Evolutionary conservation across 35 echinoderm and acorn worm species (phyloP), one percentile per base, ranked within the genome.

Genomic region (Amphiura filiformis): DNA sequence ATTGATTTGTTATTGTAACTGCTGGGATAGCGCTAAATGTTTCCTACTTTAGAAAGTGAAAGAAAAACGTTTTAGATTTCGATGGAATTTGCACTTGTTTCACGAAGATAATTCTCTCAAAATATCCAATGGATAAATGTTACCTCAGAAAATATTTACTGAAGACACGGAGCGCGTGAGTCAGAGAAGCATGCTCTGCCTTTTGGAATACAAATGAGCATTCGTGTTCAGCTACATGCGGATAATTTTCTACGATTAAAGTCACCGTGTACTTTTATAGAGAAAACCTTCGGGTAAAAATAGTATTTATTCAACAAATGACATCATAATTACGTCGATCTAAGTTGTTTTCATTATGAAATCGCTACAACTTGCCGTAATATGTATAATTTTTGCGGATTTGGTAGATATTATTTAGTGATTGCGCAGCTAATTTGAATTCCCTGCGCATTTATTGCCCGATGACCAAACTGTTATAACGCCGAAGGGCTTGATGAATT

Each of bases 121-220:
- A 70, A 70, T 70, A 70, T n/a, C 61, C 61, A 18, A 70, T 70
- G 61, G 61, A 70, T 23, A 70, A 70, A 70, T 70, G 61, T 70
- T 70, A 70, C 61, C 26, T 70, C 61, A 26, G 61, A 70, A 70
- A 70, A 70, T 70, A 70, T 70, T 70, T 70, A 70, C 61, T n/a
- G 26, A 70, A 70, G 61, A 70, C 61, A 70, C 61, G 2, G 61
- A 70, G 61, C 61, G 61, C 28, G 61, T 70, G 61, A 70, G 11
- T 70, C 61, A 70, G 61, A 15, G 26, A 15, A 70, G 26, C 61
- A 15, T 23, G 61, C 61, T 15, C 28, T 70, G 61, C 61, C 61
- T 26, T 70, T 70, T 70, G 28, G 61, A 70, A 70, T 70, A 70
- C 61, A 70, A 70, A 70, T 70, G 61, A 70, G 61, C 15, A 70